phyloP scores from a whole-genome alignment of 2,113 vertebrate species.

The Neolamprologus modestus region DNA sequence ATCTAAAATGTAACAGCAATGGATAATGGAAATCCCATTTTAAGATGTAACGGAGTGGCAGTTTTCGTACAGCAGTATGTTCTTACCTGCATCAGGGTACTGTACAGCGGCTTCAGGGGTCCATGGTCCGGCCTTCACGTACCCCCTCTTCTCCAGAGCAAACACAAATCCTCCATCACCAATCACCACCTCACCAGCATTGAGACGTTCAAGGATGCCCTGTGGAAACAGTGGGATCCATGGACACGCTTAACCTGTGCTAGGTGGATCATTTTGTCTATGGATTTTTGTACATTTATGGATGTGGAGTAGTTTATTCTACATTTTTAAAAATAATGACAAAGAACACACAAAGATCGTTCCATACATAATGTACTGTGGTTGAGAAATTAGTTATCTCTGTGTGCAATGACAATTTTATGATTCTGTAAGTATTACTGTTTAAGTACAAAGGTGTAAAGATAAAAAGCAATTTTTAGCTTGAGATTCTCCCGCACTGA shows the following conservation, averaged over 20 bases:
- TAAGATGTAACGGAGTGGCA: not conserved
- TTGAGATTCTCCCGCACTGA: not conserved
- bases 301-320: not conserved
- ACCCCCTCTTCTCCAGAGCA: conserved; percentile 74
- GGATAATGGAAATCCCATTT: not conserved
- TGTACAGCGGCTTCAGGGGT: no score
- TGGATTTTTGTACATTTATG: not conserved
- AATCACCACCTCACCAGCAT: conserved; percentile 85
- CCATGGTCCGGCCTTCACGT: not conserved
- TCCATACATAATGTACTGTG: not conserved
- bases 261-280: not conserved
- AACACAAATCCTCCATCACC: conserved; percentile 97
- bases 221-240: not conserved
- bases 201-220: conserved; percentile 81
- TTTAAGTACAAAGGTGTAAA: conserved; percentile 15
- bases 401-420: not conserved
- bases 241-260: not conserved
- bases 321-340: not conserved
- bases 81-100: no score
- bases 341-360: not conserved
- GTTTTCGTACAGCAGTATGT: no score
- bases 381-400: not conserved
- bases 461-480: not conserved
- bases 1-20: not conserved
- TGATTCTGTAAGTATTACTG: not conserved